Percentiles rank a stretch among this genome's conserved stretches.
Conservation (phyloP, 2,797 vertebrate genomes). For the Coccyzus lansbergi region DNA sequence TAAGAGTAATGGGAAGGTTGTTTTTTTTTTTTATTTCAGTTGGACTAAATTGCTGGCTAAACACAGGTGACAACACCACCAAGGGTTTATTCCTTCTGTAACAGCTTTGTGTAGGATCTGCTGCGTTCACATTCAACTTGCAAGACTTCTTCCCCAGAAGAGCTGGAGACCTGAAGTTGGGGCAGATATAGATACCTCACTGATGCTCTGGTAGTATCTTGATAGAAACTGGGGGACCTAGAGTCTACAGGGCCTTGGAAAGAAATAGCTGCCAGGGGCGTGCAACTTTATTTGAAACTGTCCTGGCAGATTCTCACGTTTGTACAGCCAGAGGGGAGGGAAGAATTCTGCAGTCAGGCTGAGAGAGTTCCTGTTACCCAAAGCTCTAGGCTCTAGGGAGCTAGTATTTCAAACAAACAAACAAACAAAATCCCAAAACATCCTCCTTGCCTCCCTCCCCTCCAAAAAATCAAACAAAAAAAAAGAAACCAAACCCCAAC, state of each 20-base stretch:
- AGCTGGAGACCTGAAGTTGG: neutral
- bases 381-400: neutral
- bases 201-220: neutral
- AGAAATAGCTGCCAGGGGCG: neutral
- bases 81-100: neutral
- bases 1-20: neutral
- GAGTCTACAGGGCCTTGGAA: neutral
- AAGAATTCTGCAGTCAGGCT: neutral
- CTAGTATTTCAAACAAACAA: neutral
- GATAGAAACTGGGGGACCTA: neutral
- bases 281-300: neutral
- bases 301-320: neutral
- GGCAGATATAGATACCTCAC: neutral
- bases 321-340: neutral
- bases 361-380: neutral
- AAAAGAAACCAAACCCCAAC: neutral
- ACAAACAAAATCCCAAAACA: too few species aligned
- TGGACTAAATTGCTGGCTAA: neutral
- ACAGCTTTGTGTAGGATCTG: neutral
- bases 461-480: too few species aligned
- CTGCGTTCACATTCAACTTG: fast-evolving
- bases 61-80: neutral
- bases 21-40: neutral
- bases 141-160: neutral
- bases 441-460: too few species aligned